phyloP scores from a whole-genome alignment of 2,113 vertebrate species.

The Plotosus lineatus region DNA sequence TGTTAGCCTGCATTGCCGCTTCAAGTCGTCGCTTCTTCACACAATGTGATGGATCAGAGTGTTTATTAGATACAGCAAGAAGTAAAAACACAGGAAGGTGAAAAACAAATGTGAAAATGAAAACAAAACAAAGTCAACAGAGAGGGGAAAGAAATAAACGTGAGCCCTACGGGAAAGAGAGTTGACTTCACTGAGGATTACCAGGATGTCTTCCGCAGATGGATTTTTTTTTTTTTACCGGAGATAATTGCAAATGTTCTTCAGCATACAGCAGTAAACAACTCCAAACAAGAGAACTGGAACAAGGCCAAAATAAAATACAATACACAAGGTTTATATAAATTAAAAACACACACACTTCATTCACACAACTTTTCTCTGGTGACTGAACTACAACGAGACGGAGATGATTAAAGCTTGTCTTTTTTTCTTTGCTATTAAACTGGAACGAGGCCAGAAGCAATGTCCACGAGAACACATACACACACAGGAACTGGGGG shows the following conservation, averaged over 20 bases:
- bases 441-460: slow-evolving; percentile 66
- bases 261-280: slow-evolving; percentile 20
- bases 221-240: slow-evolving; percentile 50
- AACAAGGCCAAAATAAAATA: not conserved
- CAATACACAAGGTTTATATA: slow-evolving; percentile 51
- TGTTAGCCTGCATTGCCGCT: not conserved
- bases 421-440: slow-evolving; percentile 61
- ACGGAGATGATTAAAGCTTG: not conserved
- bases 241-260: slow-evolving; percentile 71
- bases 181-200: slow-evolving; percentile 62
- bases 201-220: slow-evolving; percentile 54
- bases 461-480: not conserved
- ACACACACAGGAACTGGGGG: not conserved
- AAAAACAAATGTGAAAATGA: not conserved
- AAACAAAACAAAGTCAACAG: slow-evolving; percentile 2
- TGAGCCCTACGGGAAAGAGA: slow-evolving; percentile 60
- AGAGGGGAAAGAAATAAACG: slow-evolving; percentile 42
- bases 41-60: not conserved
- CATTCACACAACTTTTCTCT: not conserved
- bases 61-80: not conserved
- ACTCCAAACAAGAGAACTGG: not conserved
- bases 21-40: not conserved
- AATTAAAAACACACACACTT: not conserved
- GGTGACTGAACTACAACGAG: not conserved
- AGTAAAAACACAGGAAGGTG: not conserved